Conservation (phyloP, 2,113 vertebrate species). For the Anthoscopus minutus region DNA sequence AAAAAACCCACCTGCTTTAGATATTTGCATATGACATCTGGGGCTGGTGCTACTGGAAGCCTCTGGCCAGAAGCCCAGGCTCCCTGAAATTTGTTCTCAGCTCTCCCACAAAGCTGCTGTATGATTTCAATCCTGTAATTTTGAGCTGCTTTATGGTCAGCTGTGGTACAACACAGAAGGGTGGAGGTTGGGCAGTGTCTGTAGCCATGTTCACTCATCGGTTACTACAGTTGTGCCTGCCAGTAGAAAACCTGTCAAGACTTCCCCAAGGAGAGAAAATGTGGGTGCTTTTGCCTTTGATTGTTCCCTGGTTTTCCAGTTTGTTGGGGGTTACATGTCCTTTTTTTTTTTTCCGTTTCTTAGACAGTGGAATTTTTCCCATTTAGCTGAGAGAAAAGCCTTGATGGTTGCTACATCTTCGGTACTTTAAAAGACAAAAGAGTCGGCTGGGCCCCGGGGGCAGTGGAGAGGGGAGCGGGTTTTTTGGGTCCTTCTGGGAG, state of each 20-base stretch:
- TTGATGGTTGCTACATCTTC: too few relatives aligned
- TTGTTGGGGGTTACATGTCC: too few relatives aligned
- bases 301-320: neutral
- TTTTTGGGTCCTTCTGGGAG: too few relatives aligned
- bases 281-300: neutral
- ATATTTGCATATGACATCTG: neutral
- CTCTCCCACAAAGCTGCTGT: neutral
- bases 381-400: too few relatives aligned
- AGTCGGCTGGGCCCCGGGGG: too few relatives aligned
- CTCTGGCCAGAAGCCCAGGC: neutral
- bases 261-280: neutral
- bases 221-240: neutral
- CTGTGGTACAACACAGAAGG: neutral
- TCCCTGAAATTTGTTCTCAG: neutral
- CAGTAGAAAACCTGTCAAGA: neutral
- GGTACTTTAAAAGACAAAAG: too few relatives aligned
- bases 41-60: neutral
- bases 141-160: neutral
- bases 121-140: neutral
- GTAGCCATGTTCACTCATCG: rapidly evolving
- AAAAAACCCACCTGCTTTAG: neutral
- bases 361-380: too few relatives aligned
- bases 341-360: too few relatives aligned
- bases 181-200: neutral
- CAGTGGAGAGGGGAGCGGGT: too few relatives aligned